A percentile compares a stretch with the other conserved stretches of the same genome.
phyloP scores from a whole-genome alignment of 2,888 invertebrate species.

The Mimas tiliae region DNA sequence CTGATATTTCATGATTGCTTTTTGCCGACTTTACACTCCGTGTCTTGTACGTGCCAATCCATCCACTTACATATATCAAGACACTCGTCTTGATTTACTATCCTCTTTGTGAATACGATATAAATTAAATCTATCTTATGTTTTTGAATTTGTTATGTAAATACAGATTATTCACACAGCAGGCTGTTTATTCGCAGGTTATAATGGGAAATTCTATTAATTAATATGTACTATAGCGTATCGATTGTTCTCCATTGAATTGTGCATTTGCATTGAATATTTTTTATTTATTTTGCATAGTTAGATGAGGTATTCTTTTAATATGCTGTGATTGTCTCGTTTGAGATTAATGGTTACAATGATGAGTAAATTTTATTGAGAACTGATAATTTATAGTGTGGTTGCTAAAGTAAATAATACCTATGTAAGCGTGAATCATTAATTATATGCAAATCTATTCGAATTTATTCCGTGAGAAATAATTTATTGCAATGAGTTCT shows the following conservation, averaged over 20 bases:
- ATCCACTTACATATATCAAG: constrained; percentile 9
- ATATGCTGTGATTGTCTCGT: constrained; percentile 8
- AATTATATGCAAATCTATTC: not conserved
- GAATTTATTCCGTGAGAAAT: constrained; percentile 2
- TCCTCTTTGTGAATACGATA: not conserved
- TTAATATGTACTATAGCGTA: constrained; percentile 16
- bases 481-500: not conserved
- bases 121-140: not conserved
- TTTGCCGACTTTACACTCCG: not conserved
- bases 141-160: not conserved
- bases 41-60: constrained; percentile 8
- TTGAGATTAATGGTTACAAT: constrained; percentile 12
- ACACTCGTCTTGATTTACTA: not conserved
- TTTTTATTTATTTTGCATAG: not conserved
- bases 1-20: no score
- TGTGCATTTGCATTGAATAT: not conserved
- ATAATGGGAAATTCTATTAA: constrained; percentile 42
- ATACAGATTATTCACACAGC: constrained; percentile 3
- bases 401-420: not conserved
- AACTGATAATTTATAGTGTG: constrained; percentile 13
- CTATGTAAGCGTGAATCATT: constrained; percentile 3
- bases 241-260: not conserved
- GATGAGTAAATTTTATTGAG: constrained; percentile 17
- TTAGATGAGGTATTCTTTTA: constrained; percentile 5
- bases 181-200: constrained; percentile 18